phyloP scores from a whole-genome alignment of 2,113 vertebrate species.

The Macaca mulatta region DNA sequence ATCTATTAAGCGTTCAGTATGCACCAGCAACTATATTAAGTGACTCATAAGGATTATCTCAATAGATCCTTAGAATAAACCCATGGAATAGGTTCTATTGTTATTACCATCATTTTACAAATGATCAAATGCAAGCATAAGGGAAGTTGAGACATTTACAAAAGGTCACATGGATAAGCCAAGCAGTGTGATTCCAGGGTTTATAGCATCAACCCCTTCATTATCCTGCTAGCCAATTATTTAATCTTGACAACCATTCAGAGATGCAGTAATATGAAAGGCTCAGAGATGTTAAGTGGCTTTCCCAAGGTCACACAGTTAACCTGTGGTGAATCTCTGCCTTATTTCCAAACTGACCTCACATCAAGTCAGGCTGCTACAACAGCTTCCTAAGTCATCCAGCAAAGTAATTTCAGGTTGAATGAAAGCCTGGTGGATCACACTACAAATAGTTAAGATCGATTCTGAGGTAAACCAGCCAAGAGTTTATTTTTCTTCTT shows the following conservation, averaged over 20 bases:
- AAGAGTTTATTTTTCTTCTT: neutral
- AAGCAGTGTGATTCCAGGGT: neutral
- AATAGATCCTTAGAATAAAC: neutral
- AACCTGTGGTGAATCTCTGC: neutral
- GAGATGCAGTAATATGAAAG: neutral
- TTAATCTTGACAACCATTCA: neutral
- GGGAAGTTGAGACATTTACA: neutral
- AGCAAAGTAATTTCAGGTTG: neutral
- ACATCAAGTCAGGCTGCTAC: neutral
- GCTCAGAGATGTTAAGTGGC: neutral
- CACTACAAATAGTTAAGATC: neutral
- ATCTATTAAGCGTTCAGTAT: neutral
- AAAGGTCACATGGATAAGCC: neutral
- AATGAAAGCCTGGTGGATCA: neutral
- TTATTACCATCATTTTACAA: neutral
- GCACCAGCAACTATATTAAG: neutral
- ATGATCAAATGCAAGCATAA: neutral
- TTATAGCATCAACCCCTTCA: neutral
- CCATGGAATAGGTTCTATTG: neutral
- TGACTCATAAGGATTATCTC: neutral
- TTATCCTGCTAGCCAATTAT: neutral
- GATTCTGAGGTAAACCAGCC: neutral
- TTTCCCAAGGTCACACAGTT: neutral
- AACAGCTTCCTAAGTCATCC: neutral
- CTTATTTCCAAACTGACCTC: neutral